Conservation (phyloP, 2,888 invertebrate species). For the Plagodis pulveraria region DNA sequence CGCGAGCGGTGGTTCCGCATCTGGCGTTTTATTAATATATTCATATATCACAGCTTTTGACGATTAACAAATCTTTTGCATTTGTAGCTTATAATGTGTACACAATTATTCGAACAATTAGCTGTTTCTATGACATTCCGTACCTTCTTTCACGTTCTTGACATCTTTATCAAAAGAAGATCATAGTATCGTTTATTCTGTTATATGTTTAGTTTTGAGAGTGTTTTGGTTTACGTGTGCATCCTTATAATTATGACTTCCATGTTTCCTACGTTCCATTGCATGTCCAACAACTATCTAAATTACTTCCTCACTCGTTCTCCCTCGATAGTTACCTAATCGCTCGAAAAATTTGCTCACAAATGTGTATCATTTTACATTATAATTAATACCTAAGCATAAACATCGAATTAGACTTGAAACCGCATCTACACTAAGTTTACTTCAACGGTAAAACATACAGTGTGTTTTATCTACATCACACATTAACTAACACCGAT, state of each 20-base stretch:
- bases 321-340: conserved; percentile 49
- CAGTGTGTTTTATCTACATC: conserved; percentile 56
- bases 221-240: conserved; percentile 1
- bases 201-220: background rate
- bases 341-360: conserved; percentile 80
- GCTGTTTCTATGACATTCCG: conserved; percentile 48
- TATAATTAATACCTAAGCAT: conserved; percentile 69
- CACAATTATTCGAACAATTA: conserved; percentile 80
- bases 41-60: conserved; percentile 85
- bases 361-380: conserved; percentile 61
- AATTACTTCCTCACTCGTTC: conserved; percentile 21
- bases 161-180: conserved; percentile 8
- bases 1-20: conserved; percentile 64
- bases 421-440: conserved; percentile 62
- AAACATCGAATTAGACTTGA: conserved; percentile 72
- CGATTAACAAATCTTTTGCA: conserved; percentile 84
- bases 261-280: conserved; percentile 13
- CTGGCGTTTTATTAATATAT: conserved; percentile 70
- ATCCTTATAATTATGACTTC: background rate
- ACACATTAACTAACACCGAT: conserved; percentile 73
- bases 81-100: conserved; percentile 80
- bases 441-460: conserved; percentile 61
- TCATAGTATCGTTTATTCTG: conserved; percentile 27
- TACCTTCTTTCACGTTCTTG: conserved; percentile 32
- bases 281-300: conserved; percentile 30